Conservation (phyloP, 2,888 invertebrate species). For the Hoplodrina blanda region DNA sequence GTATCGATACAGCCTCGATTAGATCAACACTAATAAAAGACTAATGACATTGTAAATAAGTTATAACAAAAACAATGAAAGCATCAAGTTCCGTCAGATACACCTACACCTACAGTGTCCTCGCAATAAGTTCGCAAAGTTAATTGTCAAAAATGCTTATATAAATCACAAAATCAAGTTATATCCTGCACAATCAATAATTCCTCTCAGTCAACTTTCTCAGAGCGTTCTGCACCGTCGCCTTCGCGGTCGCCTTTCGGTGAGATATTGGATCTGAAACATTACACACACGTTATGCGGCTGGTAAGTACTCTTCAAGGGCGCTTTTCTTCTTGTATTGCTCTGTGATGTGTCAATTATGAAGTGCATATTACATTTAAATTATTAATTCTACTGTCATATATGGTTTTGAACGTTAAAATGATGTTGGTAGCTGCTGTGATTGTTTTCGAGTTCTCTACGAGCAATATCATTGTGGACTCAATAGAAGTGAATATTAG, state of each 20-base stretch:
- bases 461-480: constrained; percentile 52
- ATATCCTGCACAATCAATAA: constrained; percentile 77
- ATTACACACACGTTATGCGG: constrained; percentile 63
- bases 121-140: constrained; percentile 64
- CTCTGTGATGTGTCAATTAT: constrained; percentile 61
- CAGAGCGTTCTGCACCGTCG: constrained; percentile 90
- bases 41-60: constrained; percentile 57
- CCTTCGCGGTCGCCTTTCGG: constrained; percentile 90
- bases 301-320: constrained; percentile 8
- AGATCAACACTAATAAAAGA: constrained; percentile 63
- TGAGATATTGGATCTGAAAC: constrained; percentile 89
- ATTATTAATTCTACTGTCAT: constrained; percentile 59
- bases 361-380: constrained; percentile 61
- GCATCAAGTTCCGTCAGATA: constrained; percentile 65
- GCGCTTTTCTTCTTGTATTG: constrained; percentile 36
- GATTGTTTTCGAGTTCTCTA: constrained; percentile 52
- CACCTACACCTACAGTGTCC: constrained; percentile 58
- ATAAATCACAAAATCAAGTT: constrained; percentile 78
- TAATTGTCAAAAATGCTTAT: constrained; percentile 81
- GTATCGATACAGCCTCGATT: constrained; percentile 74
- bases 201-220: constrained; percentile 89
- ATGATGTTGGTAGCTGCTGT: constrained; percentile 57
- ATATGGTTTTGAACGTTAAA: constrained; percentile 62
- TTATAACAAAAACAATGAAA: constrained; percentile 70
- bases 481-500: constrained; percentile 58